Percentiles rank a stretch among this genome's conserved stretches.
These are phyloP conservation scores for Sylvilagus floridanus DNA, from an alignment of 2,797 vertebrate species.

Conservation along the genomic window DNA sequence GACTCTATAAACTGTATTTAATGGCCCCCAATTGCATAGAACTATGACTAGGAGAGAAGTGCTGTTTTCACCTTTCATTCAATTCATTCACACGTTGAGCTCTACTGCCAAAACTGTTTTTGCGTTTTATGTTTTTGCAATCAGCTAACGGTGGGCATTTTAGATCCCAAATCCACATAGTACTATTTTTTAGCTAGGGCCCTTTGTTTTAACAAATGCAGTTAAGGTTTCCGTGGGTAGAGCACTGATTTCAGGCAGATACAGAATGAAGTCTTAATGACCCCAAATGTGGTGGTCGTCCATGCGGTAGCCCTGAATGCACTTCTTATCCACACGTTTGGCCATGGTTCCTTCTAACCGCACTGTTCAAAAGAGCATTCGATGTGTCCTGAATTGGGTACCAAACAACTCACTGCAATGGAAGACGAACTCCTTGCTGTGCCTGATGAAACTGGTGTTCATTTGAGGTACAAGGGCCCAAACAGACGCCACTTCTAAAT, in stretches of 20 bases:
- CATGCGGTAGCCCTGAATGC: neutral
- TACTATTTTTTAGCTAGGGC: constrained; percentile 29
- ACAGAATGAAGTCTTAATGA: constrained; percentile 44
- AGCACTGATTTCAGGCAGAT: neutral
- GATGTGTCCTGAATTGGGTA: constrained; percentile 20
- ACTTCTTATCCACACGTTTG: neutral
- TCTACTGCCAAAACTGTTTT: constrained; percentile 67
- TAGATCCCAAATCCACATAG: constrained; percentile 51
- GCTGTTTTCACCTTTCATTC: constrained; percentile 42
- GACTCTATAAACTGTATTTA: constrained; percentile 66
- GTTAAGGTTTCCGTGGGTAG: constrained; percentile 64
- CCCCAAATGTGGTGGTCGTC: neutral
- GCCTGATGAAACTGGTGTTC: neutral
- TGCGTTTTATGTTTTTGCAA: constrained; percentile 74
- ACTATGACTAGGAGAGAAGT: neutral
- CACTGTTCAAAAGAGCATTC: constrained; percentile 44
- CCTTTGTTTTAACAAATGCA: constrained; percentile 30
- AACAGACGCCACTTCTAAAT: neutral
- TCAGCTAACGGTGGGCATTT: constrained; percentile 49
- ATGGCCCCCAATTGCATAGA: neutral
- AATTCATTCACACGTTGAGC: constrained; percentile 77
- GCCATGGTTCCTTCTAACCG: constrained; percentile 14
- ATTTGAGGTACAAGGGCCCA: neutral
- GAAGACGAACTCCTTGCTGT: neutral
- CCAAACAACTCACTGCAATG: constrained; percentile 22